Conservation (phyloP, 2,113 vertebrate genomes). For the Onychorhynchus coronatus region DNA sequence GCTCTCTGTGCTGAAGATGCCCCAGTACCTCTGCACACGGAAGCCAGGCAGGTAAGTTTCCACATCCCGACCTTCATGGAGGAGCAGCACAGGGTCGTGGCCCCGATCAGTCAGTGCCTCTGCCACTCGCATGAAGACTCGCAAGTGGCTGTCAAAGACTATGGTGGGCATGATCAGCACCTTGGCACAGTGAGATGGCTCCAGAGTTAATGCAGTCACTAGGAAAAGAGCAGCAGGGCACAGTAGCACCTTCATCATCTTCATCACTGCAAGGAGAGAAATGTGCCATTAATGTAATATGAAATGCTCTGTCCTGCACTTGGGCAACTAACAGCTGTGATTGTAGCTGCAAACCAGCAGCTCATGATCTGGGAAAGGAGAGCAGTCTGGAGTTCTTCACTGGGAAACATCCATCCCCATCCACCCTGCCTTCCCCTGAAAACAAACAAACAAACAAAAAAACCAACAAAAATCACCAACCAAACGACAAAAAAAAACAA, state of each 20-base stretch:
- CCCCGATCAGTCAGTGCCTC: constrained; percentile 47
- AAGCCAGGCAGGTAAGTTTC: constrained; percentile 6
- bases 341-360: not conserved
- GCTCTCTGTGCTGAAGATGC: constrained; percentile 50
- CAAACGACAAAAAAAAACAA: too few species aligned
- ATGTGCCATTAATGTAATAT: not conserved
- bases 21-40: constrained; percentile 44
- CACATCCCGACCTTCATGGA: constrained; percentile 49
- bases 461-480: too few species aligned
- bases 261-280: constrained; percentile 32
- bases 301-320: not conserved
- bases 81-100: constrained; percentile 49
- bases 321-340: not conserved
- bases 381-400: not conserved
- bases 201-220: not conserved
- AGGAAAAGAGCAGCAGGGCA: constrained; percentile 16
- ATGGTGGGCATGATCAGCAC: constrained; percentile 65
- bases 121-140: constrained; percentile 61
- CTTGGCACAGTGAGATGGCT: constrained; percentile 40
- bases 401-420: too few species aligned
- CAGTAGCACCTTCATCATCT: not conserved
- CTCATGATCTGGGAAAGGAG: not conserved
- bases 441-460: not conserved
- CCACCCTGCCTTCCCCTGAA: too few species aligned
- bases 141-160: constrained; percentile 69